Conservation (phyloP, 2,113 vertebrate species). For the Pipa parva region DNA sequence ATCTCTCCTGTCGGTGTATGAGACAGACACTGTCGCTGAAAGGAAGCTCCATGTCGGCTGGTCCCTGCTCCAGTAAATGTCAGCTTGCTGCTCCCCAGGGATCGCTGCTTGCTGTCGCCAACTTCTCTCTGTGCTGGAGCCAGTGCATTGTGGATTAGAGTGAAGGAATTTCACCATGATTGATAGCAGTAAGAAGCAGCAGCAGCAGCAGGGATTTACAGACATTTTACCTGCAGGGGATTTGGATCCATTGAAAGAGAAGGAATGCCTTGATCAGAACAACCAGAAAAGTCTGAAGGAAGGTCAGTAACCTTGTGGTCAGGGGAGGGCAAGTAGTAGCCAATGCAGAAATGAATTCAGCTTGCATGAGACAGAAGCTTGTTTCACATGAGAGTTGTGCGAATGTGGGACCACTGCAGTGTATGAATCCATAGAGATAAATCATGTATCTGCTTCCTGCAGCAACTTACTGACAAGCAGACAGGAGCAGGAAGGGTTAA, state of each 20-base stretch:
- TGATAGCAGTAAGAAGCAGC: constrained; percentile 72
- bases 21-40: constrained; percentile 17
- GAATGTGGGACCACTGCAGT: constrained; percentile 29
- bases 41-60: constrained; percentile 47
- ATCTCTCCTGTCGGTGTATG: constrained; percentile 40
- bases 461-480: too few species aligned
- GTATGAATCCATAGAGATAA: constrained; percentile 11
- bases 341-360: constrained; percentile 10
- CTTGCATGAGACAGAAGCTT: neutral
- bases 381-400: constrained; percentile 7
- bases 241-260: constrained; percentile 63
- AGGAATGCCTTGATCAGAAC: constrained; percentile 69
- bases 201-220: constrained; percentile 67
- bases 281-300: constrained; percentile 75
- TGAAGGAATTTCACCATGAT: constrained; percentile 69
- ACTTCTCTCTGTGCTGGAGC: constrained; percentile 38
- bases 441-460: constrained; percentile 31
- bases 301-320: constrained; percentile 62
- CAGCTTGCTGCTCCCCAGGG: neutral
- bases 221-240: constrained; percentile 64
- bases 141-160: neutral
- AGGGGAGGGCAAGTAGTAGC: constrained; percentile 9
- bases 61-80: constrained; percentile 22
- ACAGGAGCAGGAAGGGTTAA: too few species aligned
- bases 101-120: neutral